Base-by-base conservation (phyloP, 2,797 vertebrate genomes). In the Crocidura indochinensis region DNA sequence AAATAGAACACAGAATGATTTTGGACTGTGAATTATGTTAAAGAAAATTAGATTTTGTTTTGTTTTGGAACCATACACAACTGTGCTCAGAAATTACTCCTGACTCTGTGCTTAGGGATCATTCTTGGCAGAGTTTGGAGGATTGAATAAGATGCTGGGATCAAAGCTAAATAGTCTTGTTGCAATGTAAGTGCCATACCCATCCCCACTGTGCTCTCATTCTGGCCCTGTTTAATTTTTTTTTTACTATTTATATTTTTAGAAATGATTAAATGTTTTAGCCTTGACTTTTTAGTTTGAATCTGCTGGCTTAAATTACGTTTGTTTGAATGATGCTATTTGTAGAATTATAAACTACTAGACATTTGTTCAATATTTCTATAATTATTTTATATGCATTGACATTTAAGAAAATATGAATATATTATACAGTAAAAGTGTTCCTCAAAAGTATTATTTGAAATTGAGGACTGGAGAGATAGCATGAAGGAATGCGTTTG, bases 1-100 rank as follows among this genome's bases (percentile, higher is more conserved):
- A 79, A 85, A 84, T 77, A 87, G 46, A 72, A 11, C 51, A 64
- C 60, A 74, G 47, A 84, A 10, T 0, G 3, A 56, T 72, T 82
- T 87, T 94, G 68, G 65, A 86, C 46, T 22, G 89, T 77, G 56
- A 95, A 85, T 22, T 84, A 67, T 46, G 26, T 64, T 10, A 5
- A 69, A 94, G 75, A 75, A 81, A 91, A 93, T 82, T 62, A 88
- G n/a, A 49, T 85, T 93, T 75, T 51, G 51, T 51, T 51, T 56
- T 56, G 53, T 20, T 60, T 60, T 60, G 56, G 22, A 15, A 20
- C 22, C 6, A 20, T 15, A 60, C 19, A 4, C 19, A 60, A 20
- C 56, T 15, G 22, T 22, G 17, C 15, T 60, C 15, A 60, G 19
- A 17, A 20, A 60, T 60, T 15, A 20, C 56, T 60, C 56, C 56